Evolutionary conservation across 1,140 invertebrate species (phyloP), one percentile per base, ranked within the genome.

Genomic region (Diuraphis noxia): DNA sequence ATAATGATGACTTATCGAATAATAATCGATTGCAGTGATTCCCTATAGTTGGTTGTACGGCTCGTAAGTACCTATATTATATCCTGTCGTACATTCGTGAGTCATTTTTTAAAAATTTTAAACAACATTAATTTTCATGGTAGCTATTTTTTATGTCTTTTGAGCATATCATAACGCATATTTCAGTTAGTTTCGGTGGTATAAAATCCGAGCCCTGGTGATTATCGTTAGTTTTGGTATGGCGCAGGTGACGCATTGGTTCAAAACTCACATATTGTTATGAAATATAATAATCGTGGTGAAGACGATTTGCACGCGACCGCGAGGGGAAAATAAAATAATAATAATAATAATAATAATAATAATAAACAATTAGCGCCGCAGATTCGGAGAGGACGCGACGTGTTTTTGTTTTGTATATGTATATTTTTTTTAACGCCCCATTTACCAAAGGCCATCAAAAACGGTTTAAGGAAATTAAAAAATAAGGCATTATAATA

Each of bases 401-500:
- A 43, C n/a, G 40, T 25, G 40, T 84, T 43, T 21, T 34, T n/a
- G 17, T 84, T 85, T 34, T 43, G 10, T 36, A 38, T 82, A 40
- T 41, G 13, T 82, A 30, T 38, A 25, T n/a, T 30, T 72, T 72
- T 52, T 81, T 90, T 90, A 90, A 90, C 88, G 72, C 40, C 43
- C 41, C 88, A 90, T 90, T 90, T 90, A 79, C 88, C 88, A 90
- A 49, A 79, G 36, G 63, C 63, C 88, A 90, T 90, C 72, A 90
- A 79, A 90, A 90, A 90, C 34, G 56, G 72, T 90, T 90, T 90
- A 90, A 90, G 72, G 34, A 90, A 90, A 79, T 90, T 90, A 90
- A 90, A 90, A 79, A 90, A 46, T 90, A 77, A 87, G n/a, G n/a
- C 46, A 79, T 90, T 90, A 81, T 49, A 49, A 49, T 90, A 81